Evolutionary conservation across 1,140 invertebrate genomes (phyloP).

Genomic region (Papilio polyxenes): DNA sequence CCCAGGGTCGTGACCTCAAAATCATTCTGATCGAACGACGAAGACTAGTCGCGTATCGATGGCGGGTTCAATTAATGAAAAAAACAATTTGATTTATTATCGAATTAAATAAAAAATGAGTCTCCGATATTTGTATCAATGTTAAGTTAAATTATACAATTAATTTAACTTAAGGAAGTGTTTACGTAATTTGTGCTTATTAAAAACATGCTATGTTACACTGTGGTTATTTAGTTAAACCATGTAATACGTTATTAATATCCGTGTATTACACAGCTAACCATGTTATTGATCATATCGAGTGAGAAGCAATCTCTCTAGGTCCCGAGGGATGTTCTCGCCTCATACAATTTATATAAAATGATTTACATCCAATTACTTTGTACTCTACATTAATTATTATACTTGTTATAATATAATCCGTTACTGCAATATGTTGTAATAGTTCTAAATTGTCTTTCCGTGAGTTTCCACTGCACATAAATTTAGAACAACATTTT

Average conservation of each 20-base stretch:
- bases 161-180: no score
- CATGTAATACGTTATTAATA: neutral
- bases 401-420: neutral
- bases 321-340: neutral
- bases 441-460: neutral
- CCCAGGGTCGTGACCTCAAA: neutral
- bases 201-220: no score
- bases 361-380: conserved; percentile 4
- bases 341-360: neutral
- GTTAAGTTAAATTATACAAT: no score
- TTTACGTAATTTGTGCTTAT: no score
- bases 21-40: neutral
- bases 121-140: no score
- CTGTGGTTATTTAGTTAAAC: no score
- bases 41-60: neutral
- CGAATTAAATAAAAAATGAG: no score
- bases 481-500: no score
- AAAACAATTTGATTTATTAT: no score
- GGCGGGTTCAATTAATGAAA: neutral
- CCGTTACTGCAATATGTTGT: neutral
- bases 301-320: neutral
- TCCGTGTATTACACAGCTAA: neutral
- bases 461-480: no score
- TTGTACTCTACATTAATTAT: neutral
- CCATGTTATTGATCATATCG: neutral